Evolutionary conservation across 2,797 vertebrate genomes (phyloP), one percentile per base, ranked within the genome.

Genomic region (Danio jaintianensis): DNA sequence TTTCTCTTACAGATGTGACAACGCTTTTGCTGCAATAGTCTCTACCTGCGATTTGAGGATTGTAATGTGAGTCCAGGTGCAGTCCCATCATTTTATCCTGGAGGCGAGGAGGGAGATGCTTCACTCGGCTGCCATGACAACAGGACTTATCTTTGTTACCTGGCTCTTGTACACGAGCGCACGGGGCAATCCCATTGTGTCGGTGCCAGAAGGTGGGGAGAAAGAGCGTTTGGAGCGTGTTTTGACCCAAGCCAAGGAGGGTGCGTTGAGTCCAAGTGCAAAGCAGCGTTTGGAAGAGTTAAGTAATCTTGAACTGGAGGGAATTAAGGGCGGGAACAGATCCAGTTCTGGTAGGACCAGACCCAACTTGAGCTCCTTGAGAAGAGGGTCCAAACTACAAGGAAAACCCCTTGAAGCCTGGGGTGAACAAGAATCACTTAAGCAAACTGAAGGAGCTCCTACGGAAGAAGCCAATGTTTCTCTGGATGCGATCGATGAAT

Each of bases 61-160:
- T 95, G 94, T 91, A 91, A 95, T 95, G 95, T 96, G 95, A 96
- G 90, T 87, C 92, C 92, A 93, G 92, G 92, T 94, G 93, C 89
- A 91, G 90, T 91, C 91, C 90, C 93, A 94, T 95, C 92, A 75
- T 64, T 73, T 73, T 72, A 73, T 79, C 36, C 91, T 88, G 93
- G 93, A 95, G 93, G 92, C 96, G 94, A 91, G 93, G 94, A 95
- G 95, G 95, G 95, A 93, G 93, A 96, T 95, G 96, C 94, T 94
- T 92, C 93, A 89, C 92, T 94, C 91, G 88, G 93, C 94, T 94
- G 95, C 94, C 94, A 98, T 98, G 97, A 96, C 96, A 94, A 95
- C 93, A 93, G 95, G 96, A 90, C 94, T 96, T 88, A 90, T 98
- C 77, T 93, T 98, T 85, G 92, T 97, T 92, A 94, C 96, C 81